Evolutionary conservation across 2,113 vertebrate species (phyloP).

Genomic region (Megaceryle maxima): DNA sequence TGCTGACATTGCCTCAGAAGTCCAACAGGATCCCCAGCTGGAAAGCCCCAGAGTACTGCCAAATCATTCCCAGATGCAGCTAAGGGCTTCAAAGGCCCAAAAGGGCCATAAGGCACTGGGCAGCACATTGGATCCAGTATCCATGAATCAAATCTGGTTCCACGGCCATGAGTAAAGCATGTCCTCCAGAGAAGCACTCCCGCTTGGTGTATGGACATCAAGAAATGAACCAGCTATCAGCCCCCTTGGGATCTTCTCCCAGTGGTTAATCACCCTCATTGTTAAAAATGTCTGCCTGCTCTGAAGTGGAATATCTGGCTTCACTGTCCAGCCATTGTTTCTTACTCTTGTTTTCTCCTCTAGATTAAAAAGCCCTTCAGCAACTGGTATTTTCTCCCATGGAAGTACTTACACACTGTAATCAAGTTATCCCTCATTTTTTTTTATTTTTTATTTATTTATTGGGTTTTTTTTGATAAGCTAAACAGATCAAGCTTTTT

Average conservation of each 20-base stretch:
- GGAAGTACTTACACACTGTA: constrained; percentile 35
- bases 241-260: constrained; percentile 41
- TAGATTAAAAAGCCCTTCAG: constrained; percentile 67
- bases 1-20: background rate
- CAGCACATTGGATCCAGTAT: background rate
- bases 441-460: background rate
- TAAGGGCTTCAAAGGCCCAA: background rate
- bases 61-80: background rate
- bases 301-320: constrained; percentile 55
- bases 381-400: constrained; percentile 54
- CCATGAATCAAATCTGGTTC: background rate
- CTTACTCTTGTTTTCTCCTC: constrained; percentile 51
- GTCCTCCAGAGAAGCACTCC: background rate
- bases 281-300: constrained; percentile 42
- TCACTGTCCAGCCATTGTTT: constrained; percentile 59
- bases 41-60: background rate
- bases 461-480: constrained; percentile 44
- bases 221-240: background rate
- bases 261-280: constrained; percentile 49
- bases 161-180: background rate
- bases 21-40: background rate
- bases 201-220: background rate
- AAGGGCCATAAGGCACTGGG: background rate
- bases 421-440: constrained; percentile 30
- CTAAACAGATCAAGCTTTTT: constrained; percentile 23